These are phyloP conservation scores for Pogonocherus hispidulus DNA, from an alignment of 2,888 invertebrate genomes.

Conservation along the genomic window DNA sequence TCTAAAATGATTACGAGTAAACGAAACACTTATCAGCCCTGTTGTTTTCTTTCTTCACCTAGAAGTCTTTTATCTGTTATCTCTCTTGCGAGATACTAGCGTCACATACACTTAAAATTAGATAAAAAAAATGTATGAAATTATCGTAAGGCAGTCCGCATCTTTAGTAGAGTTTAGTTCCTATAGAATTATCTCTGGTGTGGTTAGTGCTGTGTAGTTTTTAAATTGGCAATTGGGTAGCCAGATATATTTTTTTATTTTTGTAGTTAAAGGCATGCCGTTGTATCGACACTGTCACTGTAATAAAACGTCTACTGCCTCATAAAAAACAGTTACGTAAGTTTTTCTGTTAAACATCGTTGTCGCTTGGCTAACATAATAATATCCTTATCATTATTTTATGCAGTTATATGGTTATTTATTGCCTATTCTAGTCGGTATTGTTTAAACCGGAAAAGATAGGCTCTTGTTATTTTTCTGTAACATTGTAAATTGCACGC, in stretches of 20 bases:
- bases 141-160: constrained; percentile 7
- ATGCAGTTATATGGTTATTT: constrained; percentile 24
- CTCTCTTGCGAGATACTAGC: not conserved
- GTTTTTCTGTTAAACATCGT: constrained; percentile 5
- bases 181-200: constrained; percentile 12
- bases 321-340: constrained; percentile 24
- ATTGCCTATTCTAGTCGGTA: constrained; percentile 18
- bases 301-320: constrained; percentile 8
- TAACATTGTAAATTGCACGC: constrained; percentile 8
- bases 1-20: constrained; percentile 5
- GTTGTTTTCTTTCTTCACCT: constrained; percentile 9
- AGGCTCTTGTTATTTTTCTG: not conserved
- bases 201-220: not conserved
- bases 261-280: not conserved
- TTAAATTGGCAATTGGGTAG: not conserved
- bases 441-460: constrained; percentile 20
- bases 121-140: constrained; percentile 20
- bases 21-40: constrained; percentile 19
- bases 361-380: not conserved
- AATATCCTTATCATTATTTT: constrained; percentile 16
- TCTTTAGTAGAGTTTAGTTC: constrained; percentile 6
- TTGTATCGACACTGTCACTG: not conserved
- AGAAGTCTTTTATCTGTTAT: constrained; percentile 2
- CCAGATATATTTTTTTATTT: not conserved
- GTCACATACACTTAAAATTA: constrained; percentile 20